A percentile compares a stretch with the other conserved stretches of the same genome.
Evolutionary conservation across 2,113 vertebrate species (phyloP).

Genomic region (Sakesphorus luctuosus): DNA sequence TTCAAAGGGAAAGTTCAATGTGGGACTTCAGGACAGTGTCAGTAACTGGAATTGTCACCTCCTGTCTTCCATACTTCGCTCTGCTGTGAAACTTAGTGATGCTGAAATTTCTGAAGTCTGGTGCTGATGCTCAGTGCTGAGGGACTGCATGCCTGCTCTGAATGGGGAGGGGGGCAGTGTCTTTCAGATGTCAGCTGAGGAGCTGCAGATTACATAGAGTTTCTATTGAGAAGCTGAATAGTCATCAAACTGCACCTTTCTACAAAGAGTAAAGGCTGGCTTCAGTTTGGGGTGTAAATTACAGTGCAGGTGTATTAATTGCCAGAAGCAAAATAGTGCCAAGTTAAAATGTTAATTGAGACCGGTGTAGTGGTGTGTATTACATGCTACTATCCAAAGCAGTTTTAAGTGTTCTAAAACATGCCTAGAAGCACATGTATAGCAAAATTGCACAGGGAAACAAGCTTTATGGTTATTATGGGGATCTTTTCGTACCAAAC

Average conservation of each 20-base stretch:
- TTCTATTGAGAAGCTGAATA: neutral
- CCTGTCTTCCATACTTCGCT: neutral
- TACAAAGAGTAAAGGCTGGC: neutral
- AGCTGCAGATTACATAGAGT: neutral
- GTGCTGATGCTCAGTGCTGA: neutral
- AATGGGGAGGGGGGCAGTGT: fast-evolving
- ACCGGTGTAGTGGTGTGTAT: neutral
- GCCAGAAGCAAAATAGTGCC: neutral
- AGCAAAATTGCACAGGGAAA: neutral
- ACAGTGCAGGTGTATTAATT: neutral
- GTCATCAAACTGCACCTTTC: too few species aligned
- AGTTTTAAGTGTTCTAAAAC: neutral
- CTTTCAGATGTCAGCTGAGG: too few species aligned
- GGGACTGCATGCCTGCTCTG: neutral
- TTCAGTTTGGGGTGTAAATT: too few species aligned
- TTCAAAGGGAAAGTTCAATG: fast-evolving
- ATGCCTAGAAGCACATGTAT: fast-evolving
- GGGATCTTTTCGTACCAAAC: neutral
- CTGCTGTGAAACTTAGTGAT: neutral
- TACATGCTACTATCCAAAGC: neutral
- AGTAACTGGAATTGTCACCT: neutral
- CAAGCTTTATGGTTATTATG: neutral
- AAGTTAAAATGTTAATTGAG: neutral
- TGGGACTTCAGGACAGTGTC: neutral
- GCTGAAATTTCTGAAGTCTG: neutral